Conservation (phyloP, 2,888 invertebrate genomes). For the Macaria notata region DNA sequence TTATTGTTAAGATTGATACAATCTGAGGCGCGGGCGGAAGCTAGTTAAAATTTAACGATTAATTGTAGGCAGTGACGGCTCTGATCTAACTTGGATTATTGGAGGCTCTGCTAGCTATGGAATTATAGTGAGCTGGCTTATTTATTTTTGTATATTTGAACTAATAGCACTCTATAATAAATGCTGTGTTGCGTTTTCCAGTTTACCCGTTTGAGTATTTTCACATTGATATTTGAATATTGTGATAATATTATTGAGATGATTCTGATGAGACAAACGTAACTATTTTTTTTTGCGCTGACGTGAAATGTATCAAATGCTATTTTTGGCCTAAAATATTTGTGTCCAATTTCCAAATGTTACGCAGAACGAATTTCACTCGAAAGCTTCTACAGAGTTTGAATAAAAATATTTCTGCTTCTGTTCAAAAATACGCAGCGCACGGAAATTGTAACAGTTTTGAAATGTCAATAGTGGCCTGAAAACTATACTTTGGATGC, state of each 20-base stretch:
- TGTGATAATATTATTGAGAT: no score
- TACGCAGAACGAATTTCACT: conserved; percentile 3
- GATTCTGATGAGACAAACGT: no score
- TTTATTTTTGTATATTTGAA: no score
- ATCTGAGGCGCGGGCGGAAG: conserved; percentile 12
- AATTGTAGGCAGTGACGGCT: conserved; percentile 10
- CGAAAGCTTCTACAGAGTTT: background rate
- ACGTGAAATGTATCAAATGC: background rate
- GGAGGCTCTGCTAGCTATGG: no score
- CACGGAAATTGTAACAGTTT: background rate
- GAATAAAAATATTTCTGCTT: conserved; percentile 5
- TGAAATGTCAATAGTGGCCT: background rate
- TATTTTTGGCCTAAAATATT: background rate
- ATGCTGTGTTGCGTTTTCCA: no score
- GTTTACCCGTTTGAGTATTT: no score
- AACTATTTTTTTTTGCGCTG: no score
- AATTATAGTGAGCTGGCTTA: no score
- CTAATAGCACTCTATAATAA: no score
- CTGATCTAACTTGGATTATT: background rate
- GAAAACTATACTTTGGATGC: no score
- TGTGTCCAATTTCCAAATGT: background rate
- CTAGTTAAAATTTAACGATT: conserved; percentile 27
- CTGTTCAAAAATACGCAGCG: background rate
- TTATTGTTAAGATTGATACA: conserved; percentile 20
- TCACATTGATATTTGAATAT: no score